phyloP scores from a whole-genome alignment of 2,888 invertebrate genomes.

The Pyrochroa serraticornis region DNA sequence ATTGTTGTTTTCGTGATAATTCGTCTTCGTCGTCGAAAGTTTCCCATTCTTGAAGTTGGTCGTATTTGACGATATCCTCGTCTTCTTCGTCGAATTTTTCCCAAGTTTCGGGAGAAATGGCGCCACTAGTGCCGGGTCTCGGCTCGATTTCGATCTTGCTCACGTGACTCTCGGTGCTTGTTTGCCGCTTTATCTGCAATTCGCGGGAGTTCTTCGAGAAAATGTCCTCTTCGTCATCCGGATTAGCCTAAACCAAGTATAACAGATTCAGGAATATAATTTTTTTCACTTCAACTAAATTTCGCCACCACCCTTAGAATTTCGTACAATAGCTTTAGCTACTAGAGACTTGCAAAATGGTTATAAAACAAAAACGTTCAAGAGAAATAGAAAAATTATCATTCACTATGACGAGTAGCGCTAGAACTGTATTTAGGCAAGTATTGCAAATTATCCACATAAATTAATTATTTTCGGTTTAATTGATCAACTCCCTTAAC shows the following conservation, averaged over 20 bases:
- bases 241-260: constrained; percentile 41
- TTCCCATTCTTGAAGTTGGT: constrained; percentile 33
- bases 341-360: too few relatives aligned
- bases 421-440: too few relatives aligned
- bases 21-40: constrained; percentile 37
- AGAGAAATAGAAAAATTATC: too few relatives aligned
- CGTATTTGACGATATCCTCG: constrained; percentile 33
- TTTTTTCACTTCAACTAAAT: too few relatives aligned
- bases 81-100: constrained; percentile 45
- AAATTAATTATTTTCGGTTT: too few relatives aligned
- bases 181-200: constrained; percentile 47
- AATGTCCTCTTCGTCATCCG: constrained; percentile 63
- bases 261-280: too few relatives aligned
- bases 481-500: too few relatives aligned
- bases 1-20: constrained; percentile 9
- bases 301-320: too few relatives aligned
- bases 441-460: too few relatives aligned
- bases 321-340: too few relatives aligned
- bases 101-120: constrained; percentile 36
- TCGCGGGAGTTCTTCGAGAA: constrained; percentile 57
- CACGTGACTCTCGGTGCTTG: constrained; percentile 31
- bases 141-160: constrained; percentile 28
- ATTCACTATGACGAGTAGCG: too few relatives aligned
- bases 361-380: too few relatives aligned
- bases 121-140: constrained; percentile 12